Conservation (phyloP, 2,113 vertebrate genomes). For the Podarcis raffonei region DNA sequence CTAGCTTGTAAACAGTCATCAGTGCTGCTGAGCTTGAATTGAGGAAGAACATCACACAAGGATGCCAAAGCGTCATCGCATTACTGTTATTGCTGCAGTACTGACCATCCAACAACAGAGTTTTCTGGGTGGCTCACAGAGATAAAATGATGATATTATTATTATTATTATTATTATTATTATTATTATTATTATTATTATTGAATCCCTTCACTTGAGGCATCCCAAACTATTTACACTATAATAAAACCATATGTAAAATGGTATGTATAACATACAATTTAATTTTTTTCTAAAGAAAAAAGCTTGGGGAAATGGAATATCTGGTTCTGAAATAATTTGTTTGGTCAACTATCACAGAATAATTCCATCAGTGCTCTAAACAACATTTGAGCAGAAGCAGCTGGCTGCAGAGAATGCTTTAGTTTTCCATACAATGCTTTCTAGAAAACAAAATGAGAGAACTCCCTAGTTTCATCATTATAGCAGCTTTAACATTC, state of each 20-base stretch:
- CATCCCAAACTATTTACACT: no score
- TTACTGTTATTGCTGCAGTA: no score
- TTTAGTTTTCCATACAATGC: neutral
- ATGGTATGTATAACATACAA: no score
- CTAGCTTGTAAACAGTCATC: neutral
- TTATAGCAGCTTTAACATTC: neutral
- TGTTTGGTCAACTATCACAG: neutral
- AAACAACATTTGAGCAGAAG: conserved; percentile 18
- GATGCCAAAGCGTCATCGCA: neutral
- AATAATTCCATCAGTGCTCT: conserved; percentile 8
- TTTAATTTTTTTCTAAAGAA: no score
- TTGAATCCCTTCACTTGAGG: no score
- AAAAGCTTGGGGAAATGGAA: neutral
- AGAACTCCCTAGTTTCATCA: neutral
- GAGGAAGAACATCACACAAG: neutral
- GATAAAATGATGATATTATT: no score
- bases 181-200: no score
- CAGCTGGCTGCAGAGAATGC: neutral
- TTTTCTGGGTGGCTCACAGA: no score
- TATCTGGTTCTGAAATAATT: neutral
- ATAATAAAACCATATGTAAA: no score
- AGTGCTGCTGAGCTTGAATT: neutral
- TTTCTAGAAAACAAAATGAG: neutral
- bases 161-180: no score
- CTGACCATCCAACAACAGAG: no score